Percentiles rank a stretch among this genome's conserved stretches.
Evolutionary conservation across 2,888 invertebrate species (phyloP).

Genomic region (Piscicola geometra): DNA sequence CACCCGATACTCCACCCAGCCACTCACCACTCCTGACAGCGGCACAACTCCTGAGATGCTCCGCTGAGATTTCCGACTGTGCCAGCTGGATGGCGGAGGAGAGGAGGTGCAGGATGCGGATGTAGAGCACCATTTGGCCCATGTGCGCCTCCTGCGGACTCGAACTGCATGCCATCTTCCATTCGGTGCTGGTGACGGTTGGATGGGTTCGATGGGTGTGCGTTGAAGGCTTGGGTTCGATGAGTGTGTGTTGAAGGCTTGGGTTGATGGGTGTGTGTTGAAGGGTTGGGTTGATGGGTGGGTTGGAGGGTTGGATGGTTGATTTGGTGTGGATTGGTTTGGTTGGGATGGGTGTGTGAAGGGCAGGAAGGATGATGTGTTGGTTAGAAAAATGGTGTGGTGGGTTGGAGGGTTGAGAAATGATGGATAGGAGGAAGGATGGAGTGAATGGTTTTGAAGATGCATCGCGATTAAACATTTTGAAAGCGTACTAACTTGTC

Average conservation of each 20-base stretch:
- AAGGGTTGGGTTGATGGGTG: too few species aligned
- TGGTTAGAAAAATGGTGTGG: too few species aligned
- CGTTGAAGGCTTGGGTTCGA: neutral
- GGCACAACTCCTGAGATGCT: conserved; percentile 80
- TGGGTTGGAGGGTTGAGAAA: too few species aligned
- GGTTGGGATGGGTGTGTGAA: too few species aligned
- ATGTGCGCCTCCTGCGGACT: conserved; percentile 53
- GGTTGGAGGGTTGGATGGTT: too few species aligned
- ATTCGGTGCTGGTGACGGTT: conserved; percentile 1
- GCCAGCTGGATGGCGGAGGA: conserved; percentile 84
- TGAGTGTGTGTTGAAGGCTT: too few species aligned
- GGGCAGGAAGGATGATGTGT: too few species aligned
- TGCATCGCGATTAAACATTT: too few species aligned
- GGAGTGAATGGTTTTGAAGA: too few species aligned
- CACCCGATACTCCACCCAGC: neutral
- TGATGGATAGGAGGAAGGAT: too few species aligned
- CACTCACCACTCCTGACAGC: conserved; percentile 78
- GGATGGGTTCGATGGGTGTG: neutral
- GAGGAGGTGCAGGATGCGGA: conserved; percentile 84
- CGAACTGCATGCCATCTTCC: conserved; percentile 37
- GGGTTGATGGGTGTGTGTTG: too few species aligned
- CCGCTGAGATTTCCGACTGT: conserved; percentile 75
- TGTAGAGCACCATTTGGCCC: conserved; percentile 79
- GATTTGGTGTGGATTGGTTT: too few species aligned
- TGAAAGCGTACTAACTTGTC: neutral